Conservation (phyloP, 1,140 invertebrate genomes). For the Streblospio benedicti region DNA sequence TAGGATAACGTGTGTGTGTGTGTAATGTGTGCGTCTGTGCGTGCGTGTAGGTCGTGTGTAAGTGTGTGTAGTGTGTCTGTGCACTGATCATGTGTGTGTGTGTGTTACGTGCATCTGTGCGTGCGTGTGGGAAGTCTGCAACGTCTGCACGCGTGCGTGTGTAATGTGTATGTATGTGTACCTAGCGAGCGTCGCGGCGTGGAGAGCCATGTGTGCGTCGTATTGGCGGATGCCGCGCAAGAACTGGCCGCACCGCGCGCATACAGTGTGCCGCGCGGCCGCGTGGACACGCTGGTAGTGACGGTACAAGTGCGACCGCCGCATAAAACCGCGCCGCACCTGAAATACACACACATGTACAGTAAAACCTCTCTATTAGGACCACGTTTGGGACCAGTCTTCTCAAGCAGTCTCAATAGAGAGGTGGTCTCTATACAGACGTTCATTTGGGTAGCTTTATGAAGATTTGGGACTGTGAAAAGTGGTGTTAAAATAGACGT, state of each 20-base stretch:
- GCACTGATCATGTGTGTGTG: too few relatives aligned
- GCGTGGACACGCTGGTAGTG: constrained; percentile 31
- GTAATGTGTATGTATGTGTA: constrained; percentile 29
- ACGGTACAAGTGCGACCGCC: constrained; percentile 22
- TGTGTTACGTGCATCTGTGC: too few relatives aligned
- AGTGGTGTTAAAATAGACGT: too few relatives aligned
- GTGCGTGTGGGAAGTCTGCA: constrained; percentile 26
- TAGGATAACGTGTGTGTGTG: too few relatives aligned
- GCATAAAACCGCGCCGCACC: too few relatives aligned
- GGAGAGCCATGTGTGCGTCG: constrained; percentile 24
- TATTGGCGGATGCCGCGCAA: constrained; percentile 21
- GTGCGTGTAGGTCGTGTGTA: too few relatives aligned
- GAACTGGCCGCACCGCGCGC: constrained; percentile 32
- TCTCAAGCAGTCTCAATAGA: constrained; percentile 13
- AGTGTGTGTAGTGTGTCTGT: too few relatives aligned
- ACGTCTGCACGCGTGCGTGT: constrained; percentile 20
- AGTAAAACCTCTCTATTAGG: constrained; percentile 13
- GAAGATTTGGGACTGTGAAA: too few relatives aligned
- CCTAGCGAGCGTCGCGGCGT: constrained; percentile 20
- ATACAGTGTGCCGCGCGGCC: constrained; percentile 28
- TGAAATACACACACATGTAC: background rate
- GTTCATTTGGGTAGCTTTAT: constrained; percentile 15
- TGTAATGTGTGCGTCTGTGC: too few relatives aligned
- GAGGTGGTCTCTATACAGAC: background rate
- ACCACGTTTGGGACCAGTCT: constrained; percentile 22